phyloP scores from a whole-genome alignment of 2,113 vertebrate genomes.

The Felis chaus region DNA sequence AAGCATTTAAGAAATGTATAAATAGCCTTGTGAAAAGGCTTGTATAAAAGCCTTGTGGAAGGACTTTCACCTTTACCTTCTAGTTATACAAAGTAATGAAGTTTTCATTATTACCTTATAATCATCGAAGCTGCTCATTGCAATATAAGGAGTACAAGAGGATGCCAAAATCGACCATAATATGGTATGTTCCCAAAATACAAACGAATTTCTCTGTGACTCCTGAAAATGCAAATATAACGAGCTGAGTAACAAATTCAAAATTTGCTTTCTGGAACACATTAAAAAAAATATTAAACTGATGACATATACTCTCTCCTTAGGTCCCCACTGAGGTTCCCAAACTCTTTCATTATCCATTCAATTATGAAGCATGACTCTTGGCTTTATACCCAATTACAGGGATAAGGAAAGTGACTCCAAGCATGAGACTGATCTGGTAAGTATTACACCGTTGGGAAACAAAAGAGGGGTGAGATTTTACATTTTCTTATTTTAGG shows the following conservation, averaged over 20 bases:
- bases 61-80: neutral
- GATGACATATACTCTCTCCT: neutral
- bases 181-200: accelerated
- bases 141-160: conserved; percentile 89
- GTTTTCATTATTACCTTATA: conserved; percentile 84
- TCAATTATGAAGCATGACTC: neutral
- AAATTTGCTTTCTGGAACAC: neutral
- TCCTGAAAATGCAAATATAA: conserved; percentile 18
- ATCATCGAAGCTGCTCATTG: conserved; percentile 91
- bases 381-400: neutral
- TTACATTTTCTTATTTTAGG: neutral
- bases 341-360: neutral
- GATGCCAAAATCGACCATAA: conserved; percentile 69
- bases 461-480: neutral
- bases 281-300: neutral
- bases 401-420: neutral
- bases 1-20: neutral
- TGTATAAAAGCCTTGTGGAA: too few relatives aligned
- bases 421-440: neutral
- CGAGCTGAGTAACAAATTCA: neutral
- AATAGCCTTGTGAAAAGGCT: neutral
- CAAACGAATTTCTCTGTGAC: accelerated
- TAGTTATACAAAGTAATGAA: neutral
- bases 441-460: neutral
- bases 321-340: neutral